Percentiles rank a stretch among this genome's conserved stretches.
Evolutionary conservation across 2,888 invertebrate species (phyloP).

Genomic region (Uropetala carovei): DNA sequence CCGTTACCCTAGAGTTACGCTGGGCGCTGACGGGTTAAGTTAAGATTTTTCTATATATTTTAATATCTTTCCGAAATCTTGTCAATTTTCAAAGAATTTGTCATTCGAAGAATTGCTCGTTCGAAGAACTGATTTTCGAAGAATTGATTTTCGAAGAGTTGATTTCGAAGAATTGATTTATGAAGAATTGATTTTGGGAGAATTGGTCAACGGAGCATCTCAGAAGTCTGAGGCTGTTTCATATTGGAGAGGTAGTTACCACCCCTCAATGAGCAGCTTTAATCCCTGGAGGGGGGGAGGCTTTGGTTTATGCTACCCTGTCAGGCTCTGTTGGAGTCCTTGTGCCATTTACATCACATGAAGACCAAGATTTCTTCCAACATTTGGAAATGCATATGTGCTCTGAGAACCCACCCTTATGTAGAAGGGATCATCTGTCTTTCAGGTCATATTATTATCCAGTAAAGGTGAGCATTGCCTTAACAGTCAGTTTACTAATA

Average conservation of each 20-base stretch:
- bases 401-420: conserved; percentile 95
- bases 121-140: too few relatives aligned
- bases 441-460: conserved; percentile 98
- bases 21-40: too few relatives aligned
- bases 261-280: conserved; percentile 94
- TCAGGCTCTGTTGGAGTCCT: conserved; percentile 95
- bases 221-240: conserved; percentile 96
- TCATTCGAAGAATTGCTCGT: too few relatives aligned
- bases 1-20: too few relatives aligned
- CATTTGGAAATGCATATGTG: conserved; percentile 99
- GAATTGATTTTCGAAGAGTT: too few relatives aligned
- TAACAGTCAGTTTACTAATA: background rate
- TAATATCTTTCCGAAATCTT: too few relatives aligned
- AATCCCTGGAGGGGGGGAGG: conserved; percentile 98
- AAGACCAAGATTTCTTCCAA: conserved; percentile 99
- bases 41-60: too few relatives aligned
- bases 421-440: conserved; percentile 97
- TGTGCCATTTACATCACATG: conserved; percentile 95
- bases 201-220: too few relatives aligned
- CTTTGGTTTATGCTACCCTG: conserved; percentile 95
- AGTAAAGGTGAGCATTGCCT: conserved; percentile 84
- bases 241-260: conserved; percentile 94
- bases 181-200: too few relatives aligned
- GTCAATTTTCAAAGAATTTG: too few relatives aligned
- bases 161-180: too few relatives aligned